Percentiles rank a stretch among this genome's conserved stretches.
phyloP scores from a whole-genome alignment of 1,140 invertebrate species.

The Tetragonula clypearis region DNA sequence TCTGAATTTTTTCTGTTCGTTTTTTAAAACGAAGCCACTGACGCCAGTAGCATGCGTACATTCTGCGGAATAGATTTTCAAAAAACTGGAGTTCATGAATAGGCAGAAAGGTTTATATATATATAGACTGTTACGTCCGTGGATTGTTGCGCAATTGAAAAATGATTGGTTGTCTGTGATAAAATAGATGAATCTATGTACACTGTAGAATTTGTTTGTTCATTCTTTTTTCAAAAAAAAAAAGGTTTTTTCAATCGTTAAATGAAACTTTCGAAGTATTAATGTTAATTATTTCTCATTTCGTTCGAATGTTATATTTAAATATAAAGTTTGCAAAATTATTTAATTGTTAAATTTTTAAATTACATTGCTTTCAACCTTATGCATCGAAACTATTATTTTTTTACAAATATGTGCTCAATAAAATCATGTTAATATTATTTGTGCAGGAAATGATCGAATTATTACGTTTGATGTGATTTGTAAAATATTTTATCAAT shows the following conservation, averaged over 20 bases:
- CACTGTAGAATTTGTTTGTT: background rate
- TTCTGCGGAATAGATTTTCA: background rate
- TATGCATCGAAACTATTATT: background rate
- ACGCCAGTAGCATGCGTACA: too few relatives aligned
- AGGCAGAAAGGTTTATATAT: background rate
- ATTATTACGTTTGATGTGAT: too few relatives aligned
- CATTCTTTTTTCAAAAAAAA: background rate
- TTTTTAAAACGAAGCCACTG: background rate
- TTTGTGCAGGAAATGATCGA: too few relatives aligned
- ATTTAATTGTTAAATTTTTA: too few relatives aligned
- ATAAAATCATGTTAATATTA: background rate
- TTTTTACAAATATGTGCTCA: background rate
- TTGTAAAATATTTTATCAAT: too few relatives aligned
- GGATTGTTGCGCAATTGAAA: background rate
- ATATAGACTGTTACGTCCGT: background rate
- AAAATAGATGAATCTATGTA: background rate
- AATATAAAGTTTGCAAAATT: too few relatives aligned
- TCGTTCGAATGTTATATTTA: too few relatives aligned
- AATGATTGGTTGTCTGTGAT: background rate
- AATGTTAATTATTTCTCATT: too few relatives aligned
- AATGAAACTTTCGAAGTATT: too few relatives aligned
- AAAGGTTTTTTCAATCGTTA: too few relatives aligned
- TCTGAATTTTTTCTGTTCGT: too few relatives aligned
- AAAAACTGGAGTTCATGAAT: background rate
- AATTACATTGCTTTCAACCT: background rate